These are phyloP conservation scores for Arge pagana DNA, from an alignment of 2,888 invertebrate species.

Conservation along the genomic window DNA sequence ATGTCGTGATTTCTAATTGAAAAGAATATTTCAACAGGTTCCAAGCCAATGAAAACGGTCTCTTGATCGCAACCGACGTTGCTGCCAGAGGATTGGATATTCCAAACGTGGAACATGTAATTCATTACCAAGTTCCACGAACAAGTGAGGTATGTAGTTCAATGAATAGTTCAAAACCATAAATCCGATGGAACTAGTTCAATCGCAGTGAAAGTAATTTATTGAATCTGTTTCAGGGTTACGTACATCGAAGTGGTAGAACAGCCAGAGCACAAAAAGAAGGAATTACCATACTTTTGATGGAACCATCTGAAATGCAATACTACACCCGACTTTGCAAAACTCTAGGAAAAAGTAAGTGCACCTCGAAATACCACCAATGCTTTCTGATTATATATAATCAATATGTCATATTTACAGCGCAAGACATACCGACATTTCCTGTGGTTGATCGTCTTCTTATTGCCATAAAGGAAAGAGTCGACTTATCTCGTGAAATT, in stretches of 20 bases:
- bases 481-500: constrained; percentile 77
- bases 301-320: constrained; percentile 85
- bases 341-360: constrained; percentile 82
- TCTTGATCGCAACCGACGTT: constrained; percentile 94
- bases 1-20: neutral
- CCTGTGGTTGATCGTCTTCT: constrained; percentile 72
- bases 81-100: constrained; percentile 97
- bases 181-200: too few relatives aligned
- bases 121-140: constrained; percentile 95
- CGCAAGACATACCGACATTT: constrained; percentile 81
- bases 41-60: constrained; percentile 70
- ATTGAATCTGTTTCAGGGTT: constrained; percentile 65
- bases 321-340: constrained; percentile 80
- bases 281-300: constrained; percentile 89
- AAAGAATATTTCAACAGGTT: constrained; percentile 65
- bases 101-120: constrained; percentile 88
- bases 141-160: constrained; percentile 79
- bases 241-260: constrained; percentile 95
- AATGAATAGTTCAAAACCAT: too few relatives aligned
- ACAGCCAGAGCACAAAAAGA: constrained; percentile 89
- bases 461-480: constrained; percentile 70
- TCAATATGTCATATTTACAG: constrained; percentile 59
- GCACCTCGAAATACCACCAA: neutral
- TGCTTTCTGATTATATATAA: constrained; percentile 1
- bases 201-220: constrained; percentile 11